phyloP scores from a whole-genome alignment of 2,797 vertebrate species.

The Lophotriccus pileatus region DNA sequence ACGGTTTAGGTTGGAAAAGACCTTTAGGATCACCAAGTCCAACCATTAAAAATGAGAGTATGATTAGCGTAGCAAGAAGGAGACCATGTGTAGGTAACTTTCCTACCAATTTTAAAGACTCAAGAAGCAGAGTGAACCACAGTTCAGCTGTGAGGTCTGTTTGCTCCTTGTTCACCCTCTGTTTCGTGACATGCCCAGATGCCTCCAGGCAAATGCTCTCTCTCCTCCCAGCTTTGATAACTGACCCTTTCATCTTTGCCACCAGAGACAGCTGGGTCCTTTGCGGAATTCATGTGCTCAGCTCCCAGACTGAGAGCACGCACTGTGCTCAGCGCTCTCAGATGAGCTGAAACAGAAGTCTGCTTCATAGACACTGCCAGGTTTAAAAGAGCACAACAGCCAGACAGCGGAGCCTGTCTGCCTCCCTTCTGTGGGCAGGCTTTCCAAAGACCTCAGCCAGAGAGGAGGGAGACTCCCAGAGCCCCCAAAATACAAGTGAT shows the following conservation, averaged over 20 bases:
- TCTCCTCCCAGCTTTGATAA: slow-evolving; percentile 24
- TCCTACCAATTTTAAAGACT: background rate
- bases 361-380: background rate
- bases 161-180: background rate
- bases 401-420: background rate
- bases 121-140: background rate
- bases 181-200: background rate
- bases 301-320: background rate
- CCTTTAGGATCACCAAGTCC: background rate
- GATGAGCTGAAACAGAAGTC: background rate
- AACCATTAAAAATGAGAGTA: background rate
- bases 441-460: background rate
- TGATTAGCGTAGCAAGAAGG: background rate
- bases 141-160: background rate
- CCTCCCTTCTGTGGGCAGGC: background rate
- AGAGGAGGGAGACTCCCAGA: background rate
- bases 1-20: background rate
- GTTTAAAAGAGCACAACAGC: background rate
- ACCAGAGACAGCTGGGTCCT: slow-evolving; percentile 6
- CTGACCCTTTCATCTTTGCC: background rate
- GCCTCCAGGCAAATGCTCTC: background rate
- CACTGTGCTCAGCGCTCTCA: background rate
- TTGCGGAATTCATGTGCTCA: background rate
- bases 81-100: background rate
- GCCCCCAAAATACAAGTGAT: background rate